These are phyloP conservation scores for Lethenteron reissneri DNA, from an alignment of 2,113 vertebrate genomes.

Conservation along the genomic window DNA sequence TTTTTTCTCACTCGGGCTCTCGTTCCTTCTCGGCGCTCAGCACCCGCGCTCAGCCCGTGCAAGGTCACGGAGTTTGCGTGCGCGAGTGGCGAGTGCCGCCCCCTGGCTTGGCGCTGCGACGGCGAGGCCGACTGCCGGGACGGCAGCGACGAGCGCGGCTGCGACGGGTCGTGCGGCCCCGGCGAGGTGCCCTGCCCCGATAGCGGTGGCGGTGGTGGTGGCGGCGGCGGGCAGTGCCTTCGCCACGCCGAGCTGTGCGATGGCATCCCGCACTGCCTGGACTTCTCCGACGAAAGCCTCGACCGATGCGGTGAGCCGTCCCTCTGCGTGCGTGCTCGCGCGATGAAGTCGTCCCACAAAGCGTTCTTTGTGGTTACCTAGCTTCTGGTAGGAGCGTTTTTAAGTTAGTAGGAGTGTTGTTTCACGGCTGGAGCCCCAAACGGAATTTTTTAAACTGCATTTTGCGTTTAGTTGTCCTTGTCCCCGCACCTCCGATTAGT, in stretches of 20 bases:
- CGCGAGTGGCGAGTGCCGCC: constrained; percentile 32
- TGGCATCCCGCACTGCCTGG: constrained; percentile 23
- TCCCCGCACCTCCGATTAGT: too few relatives aligned
- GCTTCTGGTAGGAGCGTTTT: too few relatives aligned
- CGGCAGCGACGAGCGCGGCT: constrained; percentile 32
- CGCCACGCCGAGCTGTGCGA: constrained; percentile 33
- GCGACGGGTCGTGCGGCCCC: constrained; percentile 18
- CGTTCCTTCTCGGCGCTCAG: not conserved
- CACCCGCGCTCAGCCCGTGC: constrained; percentile 27
- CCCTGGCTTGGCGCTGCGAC: constrained; percentile 51
- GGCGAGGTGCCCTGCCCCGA: not conserved
- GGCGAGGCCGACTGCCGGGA: constrained; percentile 49
- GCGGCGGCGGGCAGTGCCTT: constrained; percentile 28
- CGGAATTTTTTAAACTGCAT: too few relatives aligned
- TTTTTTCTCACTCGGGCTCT: not conserved
- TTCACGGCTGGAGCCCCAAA: too few relatives aligned
- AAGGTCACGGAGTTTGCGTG: constrained; percentile 36
- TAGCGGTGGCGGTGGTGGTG: not conserved
- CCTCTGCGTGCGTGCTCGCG: too few relatives aligned
- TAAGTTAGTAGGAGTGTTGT: too few relatives aligned
- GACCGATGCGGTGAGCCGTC: constrained; percentile 29
- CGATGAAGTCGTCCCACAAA: too few relatives aligned
- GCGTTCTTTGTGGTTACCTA: too few relatives aligned
- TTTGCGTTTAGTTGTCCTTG: too few relatives aligned
- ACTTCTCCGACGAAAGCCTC: constrained; percentile 28